Conservation (phyloP, 2,113 vertebrate genomes). For the Hemichromis elongatus region DNA sequence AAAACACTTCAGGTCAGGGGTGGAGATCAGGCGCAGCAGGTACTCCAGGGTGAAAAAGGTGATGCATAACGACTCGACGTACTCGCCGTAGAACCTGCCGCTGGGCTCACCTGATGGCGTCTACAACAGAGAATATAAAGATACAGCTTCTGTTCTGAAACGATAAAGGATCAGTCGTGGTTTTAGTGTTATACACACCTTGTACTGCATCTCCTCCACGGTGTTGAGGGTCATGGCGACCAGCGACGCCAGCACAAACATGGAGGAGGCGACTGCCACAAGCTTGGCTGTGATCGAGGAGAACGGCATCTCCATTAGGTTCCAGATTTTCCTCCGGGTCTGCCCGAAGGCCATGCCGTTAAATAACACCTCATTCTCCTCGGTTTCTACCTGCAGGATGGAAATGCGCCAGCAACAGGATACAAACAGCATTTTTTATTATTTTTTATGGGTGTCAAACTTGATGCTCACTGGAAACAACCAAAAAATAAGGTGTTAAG, state of each 20-base stretch:
- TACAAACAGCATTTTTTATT: not conserved
- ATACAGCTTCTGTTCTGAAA: not conserved
- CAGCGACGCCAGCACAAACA: conserved; percentile 88
- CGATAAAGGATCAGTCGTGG: not conserved
- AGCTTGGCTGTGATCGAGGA: conserved; percentile 85
- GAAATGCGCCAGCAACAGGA: not conserved
- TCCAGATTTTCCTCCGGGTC: conserved; percentile 77
- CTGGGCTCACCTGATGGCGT: conserved; percentile 48
- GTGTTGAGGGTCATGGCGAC: conserved; percentile 91
- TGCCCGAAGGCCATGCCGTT: conserved; percentile 74
- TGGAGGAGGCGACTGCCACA: conserved; percentile 84
- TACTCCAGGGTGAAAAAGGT: conserved; percentile 91
- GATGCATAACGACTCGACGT: conserved; percentile 83
- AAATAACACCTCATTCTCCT: conserved; percentile 81
- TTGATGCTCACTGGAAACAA: not conserved
- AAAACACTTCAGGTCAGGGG: conserved; percentile 80
- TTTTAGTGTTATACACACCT: conserved; percentile 18
- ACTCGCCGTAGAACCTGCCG: conserved; percentile 75
- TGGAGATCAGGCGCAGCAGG: conserved; percentile 83
- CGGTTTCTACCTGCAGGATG: conserved; percentile 66
- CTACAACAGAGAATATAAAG: not conserved
- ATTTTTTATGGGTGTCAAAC: not conserved
- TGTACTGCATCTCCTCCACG: conserved; percentile 89
- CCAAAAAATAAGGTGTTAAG: not conserved
- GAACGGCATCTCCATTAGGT: conserved; percentile 94